Percentiles rank a stretch among this genome's conserved stretches.
Conservation (phyloP, 2,797 vertebrate species). For the Emydoidea blandingii region DNA sequence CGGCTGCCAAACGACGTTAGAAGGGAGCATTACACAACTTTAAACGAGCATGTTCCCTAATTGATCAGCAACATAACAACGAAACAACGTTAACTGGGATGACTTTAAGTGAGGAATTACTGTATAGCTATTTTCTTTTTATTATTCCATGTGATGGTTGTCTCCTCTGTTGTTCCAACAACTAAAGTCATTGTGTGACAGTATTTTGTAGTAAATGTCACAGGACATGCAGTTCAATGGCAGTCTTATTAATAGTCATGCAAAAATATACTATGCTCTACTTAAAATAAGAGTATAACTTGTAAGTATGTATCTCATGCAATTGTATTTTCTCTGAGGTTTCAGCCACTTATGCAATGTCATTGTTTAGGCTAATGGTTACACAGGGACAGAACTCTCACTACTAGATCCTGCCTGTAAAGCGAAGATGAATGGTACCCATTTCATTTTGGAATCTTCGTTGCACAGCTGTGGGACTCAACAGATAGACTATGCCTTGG, state of each 20-base stretch:
- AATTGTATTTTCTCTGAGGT: background rate
- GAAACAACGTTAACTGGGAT: too few species aligned
- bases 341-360: conserved; percentile 20
- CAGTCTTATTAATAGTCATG: background rate
- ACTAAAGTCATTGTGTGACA: conserved; percentile 9
- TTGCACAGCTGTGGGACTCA: conserved; percentile 88
- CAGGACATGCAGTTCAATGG: conserved; percentile 32
- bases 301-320: background rate
- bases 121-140: conserved; percentile 44
- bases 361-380: conserved; percentile 85
- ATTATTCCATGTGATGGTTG: conserved; percentile 43
- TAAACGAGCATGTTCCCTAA: too few species aligned
- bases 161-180: background rate
- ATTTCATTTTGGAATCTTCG: conserved; percentile 94
- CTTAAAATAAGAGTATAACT: background rate
- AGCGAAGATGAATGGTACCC: conserved; percentile 91
- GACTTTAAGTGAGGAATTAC: too few species aligned
- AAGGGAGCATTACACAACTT: too few species aligned
- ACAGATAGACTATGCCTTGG: conserved; percentile 70
- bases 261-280: background rate
- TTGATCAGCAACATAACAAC: too few species aligned
- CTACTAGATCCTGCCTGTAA: conserved; percentile 92
- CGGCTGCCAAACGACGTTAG: too few species aligned
- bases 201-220: conserved; percentile 72
- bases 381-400: conserved; percentile 87